These are phyloP conservation scores for Hormaphis cornu DNA, from an alignment of 1,140 invertebrate species.

Conservation along the genomic window DNA sequence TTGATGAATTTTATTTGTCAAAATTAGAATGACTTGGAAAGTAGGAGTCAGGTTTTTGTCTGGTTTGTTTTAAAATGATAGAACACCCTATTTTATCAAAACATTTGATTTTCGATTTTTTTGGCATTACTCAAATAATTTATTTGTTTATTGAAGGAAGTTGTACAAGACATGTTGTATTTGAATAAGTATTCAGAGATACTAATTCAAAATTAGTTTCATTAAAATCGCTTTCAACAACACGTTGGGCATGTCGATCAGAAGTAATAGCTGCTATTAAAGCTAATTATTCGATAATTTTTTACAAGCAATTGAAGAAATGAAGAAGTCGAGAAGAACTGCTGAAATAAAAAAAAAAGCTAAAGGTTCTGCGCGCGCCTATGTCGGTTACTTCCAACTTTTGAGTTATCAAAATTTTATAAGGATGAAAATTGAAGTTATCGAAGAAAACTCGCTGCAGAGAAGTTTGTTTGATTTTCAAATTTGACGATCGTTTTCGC, in stretches of 20 bases:
- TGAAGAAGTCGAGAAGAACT: background rate
- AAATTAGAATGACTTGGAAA: too few species aligned
- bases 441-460: too few species aligned
- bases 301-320: slow-evolving; percentile 26
- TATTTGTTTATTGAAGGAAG: slow-evolving; percentile 34
- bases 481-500: too few species aligned
- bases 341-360: too few species aligned
- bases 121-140: slow-evolving; percentile 18
- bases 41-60: too few species aligned
- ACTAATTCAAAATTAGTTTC: slow-evolving; percentile 27
- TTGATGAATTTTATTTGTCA: too few species aligned
- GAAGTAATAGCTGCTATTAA: slow-evolving; percentile 32
- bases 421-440: too few species aligned
- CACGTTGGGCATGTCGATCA: slow-evolving; percentile 33
- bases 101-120: background rate
- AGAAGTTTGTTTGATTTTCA: too few species aligned
- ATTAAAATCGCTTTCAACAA: slow-evolving; percentile 34
- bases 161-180: slow-evolving; percentile 33
- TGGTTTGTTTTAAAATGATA: background rate
- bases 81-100: background rate
- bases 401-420: too few species aligned
- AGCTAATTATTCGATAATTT: slow-evolving; percentile 13
- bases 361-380: too few species aligned
- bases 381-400: too few species aligned
- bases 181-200: slow-evolving; percentile 32